Conservation (phyloP, 1,140 invertebrate species). For the Cotesia typhae region DNA sequence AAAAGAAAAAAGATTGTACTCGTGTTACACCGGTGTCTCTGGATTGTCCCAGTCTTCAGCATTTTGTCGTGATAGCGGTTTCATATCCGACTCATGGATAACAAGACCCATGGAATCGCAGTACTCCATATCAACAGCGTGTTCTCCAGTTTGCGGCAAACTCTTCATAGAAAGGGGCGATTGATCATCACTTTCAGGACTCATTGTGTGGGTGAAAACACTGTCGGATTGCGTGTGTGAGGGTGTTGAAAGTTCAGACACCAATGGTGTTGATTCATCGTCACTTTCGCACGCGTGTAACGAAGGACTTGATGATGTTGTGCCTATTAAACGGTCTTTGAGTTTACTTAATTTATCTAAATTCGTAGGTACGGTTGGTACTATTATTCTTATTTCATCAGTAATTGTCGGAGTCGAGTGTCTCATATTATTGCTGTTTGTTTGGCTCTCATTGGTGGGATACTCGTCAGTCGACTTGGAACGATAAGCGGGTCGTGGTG, state of each 20-base stretch:
- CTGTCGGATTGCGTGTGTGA: conserved; percentile 47
- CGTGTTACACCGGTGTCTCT: conserved; percentile 57
- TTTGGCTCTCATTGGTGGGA: conserved; percentile 10
- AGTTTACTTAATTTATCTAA: conserved; percentile 59
- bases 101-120: conserved; percentile 45
- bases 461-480: conserved; percentile 56
- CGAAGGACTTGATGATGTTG: conserved; percentile 52
- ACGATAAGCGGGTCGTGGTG: conserved; percentile 50
- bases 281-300: conserved; percentile 62
- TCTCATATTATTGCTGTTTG: conserved; percentile 3
- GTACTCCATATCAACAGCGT: conserved; percentile 39
- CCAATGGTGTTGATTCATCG: conserved; percentile 72
- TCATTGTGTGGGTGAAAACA: conserved; percentile 31
- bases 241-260: conserved; percentile 64
- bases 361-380: conserved; percentile 44
- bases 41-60: conserved; percentile 58
- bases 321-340: conserved; percentile 62
- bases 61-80: conserved; percentile 45
- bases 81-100: conserved; percentile 43
- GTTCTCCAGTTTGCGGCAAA: conserved; percentile 46
- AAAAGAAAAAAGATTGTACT: neutral
- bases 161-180: conserved; percentile 47
- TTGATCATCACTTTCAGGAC: conserved; percentile 47
- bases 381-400: conserved; percentile 45
- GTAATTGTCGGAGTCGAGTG: conserved; percentile 26